These are phyloP conservation scores for Apoderus coryli DNA, from an alignment of 2,888 invertebrate genomes.

Conservation along the genomic window DNA sequence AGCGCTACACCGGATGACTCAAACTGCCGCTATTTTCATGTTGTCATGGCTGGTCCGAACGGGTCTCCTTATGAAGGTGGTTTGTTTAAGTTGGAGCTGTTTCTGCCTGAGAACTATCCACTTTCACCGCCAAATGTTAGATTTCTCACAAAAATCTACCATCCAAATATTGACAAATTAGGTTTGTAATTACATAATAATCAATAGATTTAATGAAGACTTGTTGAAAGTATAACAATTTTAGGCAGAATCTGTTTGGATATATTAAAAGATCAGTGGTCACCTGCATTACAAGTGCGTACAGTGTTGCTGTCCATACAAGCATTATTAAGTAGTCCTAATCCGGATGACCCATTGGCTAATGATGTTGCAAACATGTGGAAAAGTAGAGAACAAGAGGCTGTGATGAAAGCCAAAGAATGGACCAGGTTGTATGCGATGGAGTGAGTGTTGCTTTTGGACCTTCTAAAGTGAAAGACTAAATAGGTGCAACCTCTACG, in stretches of 20 bases:
- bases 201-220: too few relatives aligned
- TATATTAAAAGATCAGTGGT: conserved; percentile 98
- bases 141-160: conserved; percentile 99
- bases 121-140: conserved; percentile 99
- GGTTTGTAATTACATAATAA: too few relatives aligned
- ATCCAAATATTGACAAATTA: conserved; percentile 98
- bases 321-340: conserved; percentile 85
- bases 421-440: conserved; percentile 83
- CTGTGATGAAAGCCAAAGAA: conserved; percentile 86
- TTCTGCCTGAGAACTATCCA: conserved; percentile 98
- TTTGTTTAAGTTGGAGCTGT: conserved; percentile 93
- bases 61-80: conserved; percentile 98
- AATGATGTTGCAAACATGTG: conserved; percentile 98
- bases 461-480: too few relatives aligned
- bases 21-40: conserved; percentile 88
- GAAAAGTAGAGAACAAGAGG: conserved; percentile 95
- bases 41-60: conserved; percentile 86
- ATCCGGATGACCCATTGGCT: conserved; percentile 96
- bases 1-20: conserved; percentile 90
- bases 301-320: conserved; percentile 98
- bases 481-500: too few relatives aligned
- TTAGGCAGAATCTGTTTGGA: conserved; percentile 99
- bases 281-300: conserved; percentile 97
- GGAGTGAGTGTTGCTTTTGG: conserved; percentile 22
- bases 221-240: too few relatives aligned